Evolutionary conservation across 2,797 vertebrate species (phyloP), one percentile per base, ranked within the genome.

Genomic region (Phaenicophaeus curvirostris): DNA sequence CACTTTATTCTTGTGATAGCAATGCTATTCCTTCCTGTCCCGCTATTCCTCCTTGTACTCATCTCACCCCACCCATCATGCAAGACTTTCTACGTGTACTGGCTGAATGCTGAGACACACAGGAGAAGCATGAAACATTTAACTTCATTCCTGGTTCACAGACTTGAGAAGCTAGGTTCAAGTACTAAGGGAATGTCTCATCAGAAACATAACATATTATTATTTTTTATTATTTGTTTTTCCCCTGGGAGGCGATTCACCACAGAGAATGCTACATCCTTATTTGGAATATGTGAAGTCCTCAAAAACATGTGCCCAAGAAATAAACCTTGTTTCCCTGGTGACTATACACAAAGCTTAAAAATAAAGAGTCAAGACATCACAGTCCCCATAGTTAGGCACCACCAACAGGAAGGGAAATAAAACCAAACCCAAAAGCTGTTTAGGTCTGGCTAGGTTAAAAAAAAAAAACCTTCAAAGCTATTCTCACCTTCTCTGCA

Each of bases 331-430:
- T 48, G 46, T 24, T 48, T 23, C 46, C 46, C 46, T 48, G 46
- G 21, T 48, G 21, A 48, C 46, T 65, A 5, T 41, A 30, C 13
- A 35, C 55, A 4, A 21, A 76, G 15, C 30, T 73, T 30, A 24
- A 42, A 74, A 75, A 35, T 19, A 14, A 33, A 51, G 25, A 39
- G 19, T 28, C 9, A 2, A n/a, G 37, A 21, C 12, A 31, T 30
- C 2, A 0, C 5, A 1, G 48, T n/a, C 2, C 23, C 17, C 20
- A 1, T 41, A 16, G 44, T 1, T 12, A 37, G 50, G 27, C 53
- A 33, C 14, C 7, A 8, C 9, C 15, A 11, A 72, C 5, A 62
- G 28, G 65, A 30, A 62, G 28, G 65, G 27, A 53, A 39, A 48
- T 15, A 28, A 28, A 39, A 24, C 2, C 4, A 9, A 37, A 15